Evolutionary conservation across 1,140 invertebrate species (phyloP).

Genomic region (Lithobius niger): DNA sequence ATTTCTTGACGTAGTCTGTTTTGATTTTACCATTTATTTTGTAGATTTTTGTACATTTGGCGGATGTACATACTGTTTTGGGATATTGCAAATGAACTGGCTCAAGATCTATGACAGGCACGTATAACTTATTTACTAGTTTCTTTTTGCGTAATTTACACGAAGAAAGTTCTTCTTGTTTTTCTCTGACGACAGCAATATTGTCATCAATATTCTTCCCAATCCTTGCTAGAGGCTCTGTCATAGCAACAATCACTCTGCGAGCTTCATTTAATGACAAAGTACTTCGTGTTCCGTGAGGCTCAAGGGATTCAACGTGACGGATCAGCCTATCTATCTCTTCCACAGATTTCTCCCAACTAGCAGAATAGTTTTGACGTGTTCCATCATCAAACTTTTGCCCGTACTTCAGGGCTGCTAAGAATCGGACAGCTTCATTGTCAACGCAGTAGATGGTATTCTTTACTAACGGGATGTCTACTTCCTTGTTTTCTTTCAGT

Average conservation of each 20-base stretch:
- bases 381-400: neutral
- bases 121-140: neutral
- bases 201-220: neutral
- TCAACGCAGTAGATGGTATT: slow-evolving; percentile 16
- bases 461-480: slow-evolving; percentile 5
- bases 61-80: neutral
- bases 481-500: slow-evolving; percentile 9
- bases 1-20: too few relatives aligned
- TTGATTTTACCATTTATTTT: neutral
- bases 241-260: neutral
- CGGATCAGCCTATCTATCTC: neutral
- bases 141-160: neutral
- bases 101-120: neutral
- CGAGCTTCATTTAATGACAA: neutral
- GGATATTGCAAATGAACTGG: neutral
- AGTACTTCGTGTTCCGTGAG: neutral
- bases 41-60: neutral
- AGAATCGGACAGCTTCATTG: slow-evolving; percentile 17
- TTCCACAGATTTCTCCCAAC: neutral
- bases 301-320: neutral
- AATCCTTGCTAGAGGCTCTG: neutral
- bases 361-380: neutral
- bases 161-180: neutral
- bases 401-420: slow-evolving; percentile 8
- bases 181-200: neutral